A percentile compares a stretch with the other conserved stretches of the same genome.
phyloP scores from a whole-genome alignment of 2,888 invertebrate genomes.

The Noctua janthina region DNA sequence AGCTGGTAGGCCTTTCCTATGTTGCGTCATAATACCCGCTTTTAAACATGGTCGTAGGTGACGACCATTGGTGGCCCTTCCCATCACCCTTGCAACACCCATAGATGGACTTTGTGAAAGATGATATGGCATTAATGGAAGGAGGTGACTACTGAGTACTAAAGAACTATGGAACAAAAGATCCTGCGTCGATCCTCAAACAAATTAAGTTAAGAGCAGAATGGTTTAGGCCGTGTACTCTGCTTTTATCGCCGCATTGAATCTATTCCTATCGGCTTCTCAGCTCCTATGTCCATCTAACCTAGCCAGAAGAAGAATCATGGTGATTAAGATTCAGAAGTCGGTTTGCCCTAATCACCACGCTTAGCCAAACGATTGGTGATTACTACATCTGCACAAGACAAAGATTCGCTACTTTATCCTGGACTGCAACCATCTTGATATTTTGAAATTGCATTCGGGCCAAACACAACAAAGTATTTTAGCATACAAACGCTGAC shows the following conservation, averaged over 20 bases:
- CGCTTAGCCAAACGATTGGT: not conserved
- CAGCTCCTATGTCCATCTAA: not conserved
- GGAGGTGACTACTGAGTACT: not conserved
- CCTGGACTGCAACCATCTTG: not conserved
- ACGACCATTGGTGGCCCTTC: not conserved
- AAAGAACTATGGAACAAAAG: not conserved
- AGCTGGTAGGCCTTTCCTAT: not conserved
- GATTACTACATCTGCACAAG: not conserved
- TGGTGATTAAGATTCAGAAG: not conserved
- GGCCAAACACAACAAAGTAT: not conserved
- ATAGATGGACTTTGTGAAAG: not conserved
- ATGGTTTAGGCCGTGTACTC: not conserved
- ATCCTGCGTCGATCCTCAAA: not conserved
- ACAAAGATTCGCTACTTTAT: not conserved
- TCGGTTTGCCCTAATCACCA: not conserved
- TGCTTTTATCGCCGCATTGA: not conserved
- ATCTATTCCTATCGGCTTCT: not conserved
- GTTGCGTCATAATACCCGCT: not conserved
- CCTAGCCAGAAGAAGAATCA: not conserved
- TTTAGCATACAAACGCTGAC: not conserved
- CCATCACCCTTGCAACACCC: no score
- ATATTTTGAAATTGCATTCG: not conserved
- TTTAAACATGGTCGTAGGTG: not conserved
- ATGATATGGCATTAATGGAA: not conserved
- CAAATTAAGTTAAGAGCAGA: not conserved